Conservation (phyloP, 2,113 vertebrate species). For the Gambusia holbrooki region DNA sequence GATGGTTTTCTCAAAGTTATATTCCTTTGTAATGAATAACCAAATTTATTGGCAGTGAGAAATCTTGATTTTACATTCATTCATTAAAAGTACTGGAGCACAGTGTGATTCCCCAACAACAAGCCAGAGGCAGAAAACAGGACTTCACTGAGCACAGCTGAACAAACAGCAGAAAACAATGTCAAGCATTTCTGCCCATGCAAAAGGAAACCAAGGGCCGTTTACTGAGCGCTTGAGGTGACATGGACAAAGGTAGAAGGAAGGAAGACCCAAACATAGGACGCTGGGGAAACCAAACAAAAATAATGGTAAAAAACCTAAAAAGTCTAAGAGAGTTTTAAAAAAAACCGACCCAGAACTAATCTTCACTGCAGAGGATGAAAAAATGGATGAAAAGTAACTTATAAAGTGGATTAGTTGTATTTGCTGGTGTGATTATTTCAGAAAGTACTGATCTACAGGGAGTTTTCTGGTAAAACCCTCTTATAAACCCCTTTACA, state of each 20-base stretch:
- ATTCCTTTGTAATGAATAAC: neutral
- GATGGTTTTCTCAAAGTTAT: neutral
- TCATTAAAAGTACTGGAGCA: neutral
- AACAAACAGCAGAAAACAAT: neutral
- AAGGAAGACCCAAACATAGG: neutral
- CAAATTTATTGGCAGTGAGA: neutral
- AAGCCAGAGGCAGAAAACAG: neutral
- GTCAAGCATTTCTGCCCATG: neutral
- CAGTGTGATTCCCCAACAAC: neutral
- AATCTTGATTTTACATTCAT: neutral
- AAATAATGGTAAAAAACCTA: neutral
- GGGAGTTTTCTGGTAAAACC: too few species aligned
- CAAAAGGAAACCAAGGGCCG: neutral
- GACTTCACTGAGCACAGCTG: neutral
- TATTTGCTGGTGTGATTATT: too few species aligned
- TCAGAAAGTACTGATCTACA: too few species aligned
- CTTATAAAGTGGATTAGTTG: too few species aligned
- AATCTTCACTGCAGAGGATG: neutral
- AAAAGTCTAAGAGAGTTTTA: too few species aligned
- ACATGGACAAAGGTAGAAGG: neutral
- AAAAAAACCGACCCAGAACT: neutral
- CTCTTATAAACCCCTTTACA: too few species aligned
- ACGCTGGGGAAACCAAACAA: neutral
- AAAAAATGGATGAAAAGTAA: too few species aligned
- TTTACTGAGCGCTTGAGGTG: neutral